Evolutionary conservation across 2,888 invertebrate genomes (phyloP), one percentile per base, ranked within the genome.

Genomic region (Eudemis profundana): DNA sequence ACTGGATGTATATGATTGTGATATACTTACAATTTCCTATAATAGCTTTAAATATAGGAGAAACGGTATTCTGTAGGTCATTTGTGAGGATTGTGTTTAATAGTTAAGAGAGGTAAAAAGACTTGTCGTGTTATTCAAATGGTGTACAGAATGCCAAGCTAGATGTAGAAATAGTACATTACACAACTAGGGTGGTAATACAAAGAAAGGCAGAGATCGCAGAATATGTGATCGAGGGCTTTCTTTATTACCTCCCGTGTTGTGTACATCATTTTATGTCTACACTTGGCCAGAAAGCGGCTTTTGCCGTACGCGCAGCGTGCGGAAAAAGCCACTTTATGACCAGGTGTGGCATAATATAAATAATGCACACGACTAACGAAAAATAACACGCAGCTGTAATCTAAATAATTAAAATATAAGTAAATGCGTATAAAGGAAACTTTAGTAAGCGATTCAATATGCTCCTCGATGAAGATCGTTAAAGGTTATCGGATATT

Each of bases 1-100:
- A 38, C 27, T 14, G 27, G 12, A 38, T 33, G 47, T 64, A 49
- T 63, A 66, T 66, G 68, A 62, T 66, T 75, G 74, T 75, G 74
- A 75, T 75, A 73, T 68, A 72, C 68, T 69, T 69, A 67, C 67
- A 63, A 71, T 72, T 74, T 74, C 75, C 74, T 75, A 71, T 70
- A 66, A 69, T 72, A 74, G 74, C 75, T 74, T 74, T 75, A 75
- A 74, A 69, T 62, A 60, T 72, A 71, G 67, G 61, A 60, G 60
- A 33, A 51, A 42, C 57, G 60, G 64, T 54, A 67, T 65, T 72
- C 63, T 70, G 67, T 70, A 70, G 40, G 12, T 23, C 50, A 15
- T 50, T 57, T 59, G 44, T 19, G 15, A 33, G 49, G 51, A 21
- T n/a, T 8, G 51, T 51, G 38, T 27, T 14, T 19, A 36, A 36